Evolutionary conservation across 2,888 invertebrate species (phyloP).

Genomic region (Pycnomerus fuliginosus): DNA sequence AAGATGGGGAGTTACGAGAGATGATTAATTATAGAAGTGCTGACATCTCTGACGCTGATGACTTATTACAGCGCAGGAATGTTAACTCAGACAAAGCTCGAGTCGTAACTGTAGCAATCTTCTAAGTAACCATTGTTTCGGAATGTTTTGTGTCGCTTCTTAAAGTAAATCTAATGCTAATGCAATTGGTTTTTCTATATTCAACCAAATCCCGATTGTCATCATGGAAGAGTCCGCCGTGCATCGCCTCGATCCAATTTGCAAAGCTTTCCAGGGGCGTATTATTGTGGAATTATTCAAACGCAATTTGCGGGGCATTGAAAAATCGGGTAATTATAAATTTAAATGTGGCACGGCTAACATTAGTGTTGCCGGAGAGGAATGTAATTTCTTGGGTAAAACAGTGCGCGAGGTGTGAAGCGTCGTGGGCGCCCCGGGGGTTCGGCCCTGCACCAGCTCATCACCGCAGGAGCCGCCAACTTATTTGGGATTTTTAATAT

Average conservation of each 20-base stretch:
- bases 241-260: slow-evolving; percentile 31
- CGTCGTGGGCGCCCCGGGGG: slow-evolving; percentile 35
- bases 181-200: slow-evolving; percentile 48
- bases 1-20: slow-evolving; percentile 35
- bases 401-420: slow-evolving; percentile 35
- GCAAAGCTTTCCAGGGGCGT: slow-evolving; percentile 24
- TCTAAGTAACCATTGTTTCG: slow-evolving; percentile 47
- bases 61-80: slow-evolving; percentile 46
- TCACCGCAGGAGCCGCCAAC: slow-evolving; percentile 42
- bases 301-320: slow-evolving; percentile 18
- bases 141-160: slow-evolving; percentile 40
- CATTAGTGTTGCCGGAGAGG: slow-evolving; percentile 15
- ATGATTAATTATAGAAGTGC: slow-evolving; percentile 50
- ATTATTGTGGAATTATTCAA: slow-evolving; percentile 7
- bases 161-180: slow-evolving; percentile 45
- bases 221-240: slow-evolving; percentile 33
- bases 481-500: slow-evolving; percentile 55
- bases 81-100: slow-evolving; percentile 38
- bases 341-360: slow-evolving; percentile 20
- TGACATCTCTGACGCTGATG: slow-evolving; percentile 48
- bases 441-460: slow-evolving; percentile 40
- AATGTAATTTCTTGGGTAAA: background rate
- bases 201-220: slow-evolving; percentile 43
- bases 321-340: slow-evolving; percentile 27
- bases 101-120: slow-evolving; percentile 38